phyloP scores from a whole-genome alignment of 2,888 invertebrate species.

The Malthinus flaveolus region DNA sequence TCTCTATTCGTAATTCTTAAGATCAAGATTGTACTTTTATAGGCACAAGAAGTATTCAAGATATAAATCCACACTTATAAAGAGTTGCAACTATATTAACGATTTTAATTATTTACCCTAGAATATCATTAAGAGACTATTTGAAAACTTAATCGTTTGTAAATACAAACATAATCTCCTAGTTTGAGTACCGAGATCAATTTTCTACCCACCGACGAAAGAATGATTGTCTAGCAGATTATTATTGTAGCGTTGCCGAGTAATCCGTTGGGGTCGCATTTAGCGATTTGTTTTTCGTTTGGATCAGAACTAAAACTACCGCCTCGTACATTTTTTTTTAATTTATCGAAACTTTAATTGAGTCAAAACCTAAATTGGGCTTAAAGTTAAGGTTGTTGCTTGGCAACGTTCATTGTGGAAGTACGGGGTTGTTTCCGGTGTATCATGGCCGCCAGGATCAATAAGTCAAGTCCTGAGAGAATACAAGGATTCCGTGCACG shows the following conservation, averaged over 20 bases:
- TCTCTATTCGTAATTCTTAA: too few relatives aligned
- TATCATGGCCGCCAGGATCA: constrained; percentile 52
- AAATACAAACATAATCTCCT: constrained; percentile 31
- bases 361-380: background rate
- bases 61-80: background rate
- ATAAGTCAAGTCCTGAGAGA: constrained; percentile 54
- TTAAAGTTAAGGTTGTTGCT: constrained; percentile 39
- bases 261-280: constrained; percentile 28
- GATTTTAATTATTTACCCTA: constrained; percentile 18
- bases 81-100: too few relatives aligned
- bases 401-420: constrained; percentile 46
- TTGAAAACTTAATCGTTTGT: constrained; percentile 32
- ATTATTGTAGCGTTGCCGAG: constrained; percentile 28
- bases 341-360: background rate
- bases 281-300: constrained; percentile 7
- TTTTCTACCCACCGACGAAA: constrained; percentile 27
- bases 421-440: constrained; percentile 42
- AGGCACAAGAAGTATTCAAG: too few relatives aligned
- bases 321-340: background rate
- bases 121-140: constrained; percentile 21
- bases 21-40: too few relatives aligned
- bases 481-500: constrained; percentile 1
- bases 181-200: constrained; percentile 13
- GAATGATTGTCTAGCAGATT: constrained; percentile 37
- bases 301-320: background rate